A percentile compares a stretch with the other conserved stretches of the same genome.
Conservation (phyloP, 2,888 invertebrate genomes). For the Lasioglossum villosulum region DNA sequence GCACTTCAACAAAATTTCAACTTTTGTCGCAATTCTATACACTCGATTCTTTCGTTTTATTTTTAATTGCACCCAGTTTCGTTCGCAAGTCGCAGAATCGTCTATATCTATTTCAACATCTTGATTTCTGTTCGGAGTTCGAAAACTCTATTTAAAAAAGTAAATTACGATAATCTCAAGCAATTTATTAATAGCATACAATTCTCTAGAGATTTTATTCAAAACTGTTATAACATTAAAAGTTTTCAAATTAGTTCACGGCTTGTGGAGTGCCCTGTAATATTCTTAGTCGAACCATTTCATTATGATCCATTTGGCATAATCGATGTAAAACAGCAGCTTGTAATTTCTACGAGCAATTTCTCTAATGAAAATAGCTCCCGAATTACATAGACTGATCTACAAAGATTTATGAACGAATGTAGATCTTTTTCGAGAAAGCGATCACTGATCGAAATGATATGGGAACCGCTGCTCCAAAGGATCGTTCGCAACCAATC, state of each 20-base stretch:
- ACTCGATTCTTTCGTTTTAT: not conserved
- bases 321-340: not conserved
- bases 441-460: not conserved
- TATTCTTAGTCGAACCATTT: not conserved
- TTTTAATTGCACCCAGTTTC: not conserved
- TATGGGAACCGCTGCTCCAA: not conserved
- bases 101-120: not conserved
- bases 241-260: not conserved
- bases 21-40: not conserved
- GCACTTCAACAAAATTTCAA: not conserved
- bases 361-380: not conserved
- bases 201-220: not conserved
- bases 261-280: not conserved
- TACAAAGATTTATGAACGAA: not conserved
- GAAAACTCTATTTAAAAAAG: not conserved
- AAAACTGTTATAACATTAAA: not conserved
- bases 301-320: not conserved
- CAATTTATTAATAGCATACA: no score
- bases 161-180: not conserved
- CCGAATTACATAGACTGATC: not conserved
- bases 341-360: not conserved
- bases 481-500: not conserved
- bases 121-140: not conserved
- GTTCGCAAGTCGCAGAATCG: not conserved
- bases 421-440: not conserved